Evolutionary conservation across 2,888 invertebrate species (phyloP).

Genomic region (Tenthredo notha): DNA sequence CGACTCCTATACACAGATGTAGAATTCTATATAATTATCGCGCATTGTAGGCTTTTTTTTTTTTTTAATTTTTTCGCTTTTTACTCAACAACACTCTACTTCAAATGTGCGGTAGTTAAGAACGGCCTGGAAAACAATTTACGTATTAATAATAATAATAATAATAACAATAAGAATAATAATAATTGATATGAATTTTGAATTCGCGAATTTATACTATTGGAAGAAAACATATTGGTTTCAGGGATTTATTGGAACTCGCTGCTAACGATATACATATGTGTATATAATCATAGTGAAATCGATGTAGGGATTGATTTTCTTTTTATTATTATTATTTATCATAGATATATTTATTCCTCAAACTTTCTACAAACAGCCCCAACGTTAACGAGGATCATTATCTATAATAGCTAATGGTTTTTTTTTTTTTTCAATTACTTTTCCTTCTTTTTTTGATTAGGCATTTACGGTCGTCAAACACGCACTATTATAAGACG

Average conservation of each 20-base stretch:
- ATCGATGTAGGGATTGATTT: constrained; percentile 57
- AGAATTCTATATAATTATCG: background rate
- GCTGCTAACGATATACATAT: background rate
- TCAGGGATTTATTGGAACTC: constrained; percentile 40
- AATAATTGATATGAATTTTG: background rate
- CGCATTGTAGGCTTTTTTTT: background rate
- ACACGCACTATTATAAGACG: background rate
- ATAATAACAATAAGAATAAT: background rate
- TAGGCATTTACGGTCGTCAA: constrained; percentile 11
- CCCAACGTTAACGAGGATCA: constrained; percentile 14
- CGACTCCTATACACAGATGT: constrained; percentile 11
- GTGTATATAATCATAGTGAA: background rate
- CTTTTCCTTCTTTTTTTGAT: background rate
- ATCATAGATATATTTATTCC: constrained; percentile 63
- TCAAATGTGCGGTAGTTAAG: background rate
- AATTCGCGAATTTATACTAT: background rate
- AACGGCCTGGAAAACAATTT: background rate
- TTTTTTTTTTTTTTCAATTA: background rate
- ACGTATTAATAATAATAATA: background rate
- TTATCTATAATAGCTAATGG: background rate
- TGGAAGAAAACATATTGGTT: constrained; percentile 29
- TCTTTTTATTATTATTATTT: constrained; percentile 48
- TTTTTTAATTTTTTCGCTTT: background rate
- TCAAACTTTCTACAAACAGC: constrained; percentile 20
- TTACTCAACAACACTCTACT: background rate